These are phyloP conservation scores for Drosophila buzzatii DNA, from an alignment of 2,888 invertebrate species.

Conservation along the genomic window DNA sequence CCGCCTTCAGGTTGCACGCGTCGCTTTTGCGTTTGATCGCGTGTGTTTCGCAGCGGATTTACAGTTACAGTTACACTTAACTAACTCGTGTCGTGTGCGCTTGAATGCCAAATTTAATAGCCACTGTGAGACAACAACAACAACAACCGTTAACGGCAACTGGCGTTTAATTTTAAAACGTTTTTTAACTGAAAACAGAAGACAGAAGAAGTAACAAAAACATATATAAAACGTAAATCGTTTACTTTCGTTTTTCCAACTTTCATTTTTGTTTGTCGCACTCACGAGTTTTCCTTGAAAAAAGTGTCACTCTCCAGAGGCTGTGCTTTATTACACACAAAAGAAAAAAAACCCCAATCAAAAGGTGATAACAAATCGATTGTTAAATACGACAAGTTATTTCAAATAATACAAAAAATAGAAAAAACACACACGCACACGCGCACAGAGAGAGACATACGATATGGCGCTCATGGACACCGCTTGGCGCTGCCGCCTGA, in stretches of 20 bases:
- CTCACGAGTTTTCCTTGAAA: conserved; percentile 54
- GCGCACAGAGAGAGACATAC: not conserved
- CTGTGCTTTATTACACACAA: not conserved
- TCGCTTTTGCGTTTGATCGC: conserved; percentile 24
- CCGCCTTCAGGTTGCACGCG: conserved; percentile 60
- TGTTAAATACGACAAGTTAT: conserved; percentile 7
- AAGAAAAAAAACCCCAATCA: not conserved
- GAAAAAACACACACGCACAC: not conserved
- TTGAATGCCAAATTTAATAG: conserved; percentile 82
- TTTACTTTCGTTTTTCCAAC: conserved; percentile 72
- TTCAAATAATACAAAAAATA: not conserved
- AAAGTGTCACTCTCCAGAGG: conserved; percentile 45
- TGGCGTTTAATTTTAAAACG: conserved; percentile 53
- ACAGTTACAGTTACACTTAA: conserved; percentile 56
- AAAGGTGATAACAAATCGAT: conserved; percentile 33
- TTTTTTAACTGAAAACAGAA: conserved; percentile 21
- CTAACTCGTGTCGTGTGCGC: conserved; percentile 64
- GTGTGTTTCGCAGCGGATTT: conserved; percentile 44
- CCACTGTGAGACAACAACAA: conserved; percentile 35
- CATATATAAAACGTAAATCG: conserved; percentile 25
- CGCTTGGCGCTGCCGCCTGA: conserved; percentile 85
- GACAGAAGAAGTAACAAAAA: not conserved
- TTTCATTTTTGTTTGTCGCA: conserved; percentile 64
- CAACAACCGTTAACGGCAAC: conserved; percentile 25
- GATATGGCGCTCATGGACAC: conserved; percentile 81